Evolutionary conservation across 2,113 vertebrate species (phyloP).

Genomic region (Progne subis): DNA sequence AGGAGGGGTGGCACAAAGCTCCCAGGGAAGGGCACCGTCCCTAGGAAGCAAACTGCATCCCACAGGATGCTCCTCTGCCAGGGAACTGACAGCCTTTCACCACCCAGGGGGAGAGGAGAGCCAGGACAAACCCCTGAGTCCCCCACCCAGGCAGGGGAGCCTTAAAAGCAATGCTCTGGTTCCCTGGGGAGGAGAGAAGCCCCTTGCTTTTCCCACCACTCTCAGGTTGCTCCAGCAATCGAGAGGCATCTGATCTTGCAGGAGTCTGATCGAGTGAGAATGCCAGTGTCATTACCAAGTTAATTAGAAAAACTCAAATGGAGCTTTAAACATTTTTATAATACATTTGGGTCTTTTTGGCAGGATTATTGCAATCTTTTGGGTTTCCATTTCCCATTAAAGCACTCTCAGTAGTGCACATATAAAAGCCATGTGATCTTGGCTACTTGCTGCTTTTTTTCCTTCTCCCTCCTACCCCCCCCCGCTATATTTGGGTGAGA

Average conservation of each 20-base stretch:
- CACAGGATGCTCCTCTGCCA: background rate
- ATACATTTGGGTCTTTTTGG: slow-evolving; percentile 55
- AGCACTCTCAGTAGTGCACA: slow-evolving; percentile 41
- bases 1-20: background rate
- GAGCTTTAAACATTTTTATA: slow-evolving; percentile 54
- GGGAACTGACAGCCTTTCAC: background rate
- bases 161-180: fast-evolving
- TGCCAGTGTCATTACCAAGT: slow-evolving; percentile 27
- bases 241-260: background rate
- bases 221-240: background rate
- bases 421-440: slow-evolving; percentile 25
- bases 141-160: background rate
- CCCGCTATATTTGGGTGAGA: slow-evolving; percentile 1
- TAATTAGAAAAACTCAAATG: slow-evolving; percentile 37
- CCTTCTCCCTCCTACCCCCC: background rate
- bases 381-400: slow-evolving; percentile 62
- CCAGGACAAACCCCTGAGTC: background rate
- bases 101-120: background rate
- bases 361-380: slow-evolving; percentile 50
- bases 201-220: background rate
- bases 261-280: background rate
- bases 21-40: background rate
- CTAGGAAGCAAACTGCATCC: background rate
- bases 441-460: slow-evolving; percentile 19
- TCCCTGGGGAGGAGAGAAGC: background rate